phyloP scores from a whole-genome alignment of 30 jellyfish, hydroid and myxozoan species.

The Pseudorhiza aurosa region DNA sequence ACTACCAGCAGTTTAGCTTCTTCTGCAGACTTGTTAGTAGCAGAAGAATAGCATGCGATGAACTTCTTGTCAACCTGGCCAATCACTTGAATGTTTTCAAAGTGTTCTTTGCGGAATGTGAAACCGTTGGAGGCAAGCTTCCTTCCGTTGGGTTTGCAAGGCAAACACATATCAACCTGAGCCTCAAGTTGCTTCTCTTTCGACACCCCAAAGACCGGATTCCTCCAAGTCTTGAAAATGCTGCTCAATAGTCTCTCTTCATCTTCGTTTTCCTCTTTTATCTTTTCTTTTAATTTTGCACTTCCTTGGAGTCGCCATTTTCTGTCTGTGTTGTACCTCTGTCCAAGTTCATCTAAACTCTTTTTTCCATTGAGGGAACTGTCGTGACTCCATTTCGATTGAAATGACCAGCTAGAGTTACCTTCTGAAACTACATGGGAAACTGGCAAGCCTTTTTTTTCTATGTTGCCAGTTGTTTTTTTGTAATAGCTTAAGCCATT shows the following conservation, averaged over 20 bases:
- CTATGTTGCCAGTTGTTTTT: not conserved
- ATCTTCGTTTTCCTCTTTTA: not conserved
- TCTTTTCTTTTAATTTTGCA: not conserved
- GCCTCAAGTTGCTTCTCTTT: slow-evolving; percentile 38
- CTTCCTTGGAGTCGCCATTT: not conserved
- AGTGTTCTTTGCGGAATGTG: slow-evolving; percentile 49
- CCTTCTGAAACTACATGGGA: not conserved
- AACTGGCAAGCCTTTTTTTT: not conserved
- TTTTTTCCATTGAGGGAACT: not conserved
- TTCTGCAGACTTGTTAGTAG: not conserved
- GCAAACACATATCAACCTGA: slow-evolving; percentile 13
- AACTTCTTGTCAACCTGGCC: slow-evolving; percentile 95
- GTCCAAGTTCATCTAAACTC: too few species aligned
- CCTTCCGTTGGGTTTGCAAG: slow-evolving; percentile 1
- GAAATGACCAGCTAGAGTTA: not conserved
- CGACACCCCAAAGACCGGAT: slow-evolving; percentile 89
- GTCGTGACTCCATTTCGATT: not conserved
- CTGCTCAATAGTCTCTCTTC: not conserved
- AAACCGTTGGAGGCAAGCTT: slow-evolving; percentile 10
- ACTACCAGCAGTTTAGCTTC: slow-evolving; percentile 17
- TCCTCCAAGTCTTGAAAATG: slow-evolving; percentile 57
- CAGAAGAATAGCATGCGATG: slow-evolving; percentile 68
- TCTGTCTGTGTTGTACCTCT: not conserved
- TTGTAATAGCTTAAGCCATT: slow-evolving; percentile 50
- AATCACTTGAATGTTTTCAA: slow-evolving; percentile 52